These are phyloP conservation scores for Dunckerocampus dactyliophorus DNA, from an alignment of 2,113 vertebrate genomes.

Conservation along the genomic window DNA sequence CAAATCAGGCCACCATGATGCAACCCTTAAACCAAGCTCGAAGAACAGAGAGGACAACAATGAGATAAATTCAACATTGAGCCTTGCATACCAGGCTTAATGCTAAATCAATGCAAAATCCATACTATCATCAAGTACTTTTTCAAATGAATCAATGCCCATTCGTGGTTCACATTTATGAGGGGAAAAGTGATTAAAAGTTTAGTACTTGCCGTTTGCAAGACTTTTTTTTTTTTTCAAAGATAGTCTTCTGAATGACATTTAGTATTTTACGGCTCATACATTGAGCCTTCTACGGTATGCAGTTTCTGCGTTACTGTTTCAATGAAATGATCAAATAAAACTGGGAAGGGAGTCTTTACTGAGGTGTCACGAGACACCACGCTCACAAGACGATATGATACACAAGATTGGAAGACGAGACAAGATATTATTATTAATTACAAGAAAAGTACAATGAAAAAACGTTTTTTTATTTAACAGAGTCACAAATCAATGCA, in stretches of 20 bases:
- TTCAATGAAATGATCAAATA: too few relatives aligned
- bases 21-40: slow-evolving; percentile 28
- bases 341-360: too few relatives aligned
- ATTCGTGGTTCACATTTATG: slow-evolving; percentile 15
- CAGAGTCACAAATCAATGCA: too few relatives aligned
- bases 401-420: too few relatives aligned
- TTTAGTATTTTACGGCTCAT: background rate
- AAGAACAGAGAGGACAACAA: slow-evolving; percentile 12
- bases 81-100: slow-evolving; percentile 13
- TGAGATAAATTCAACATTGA: slow-evolving; percentile 22
- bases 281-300: too few relatives aligned
- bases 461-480: too few relatives aligned
- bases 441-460: too few relatives aligned
- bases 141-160: slow-evolving; percentile 29
- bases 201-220: background rate
- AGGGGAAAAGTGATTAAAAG: background rate
- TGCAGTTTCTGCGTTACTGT: too few relatives aligned
- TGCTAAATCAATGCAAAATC: slow-evolving; percentile 33
- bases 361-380: too few relatives aligned
- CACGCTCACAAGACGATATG: too few relatives aligned
- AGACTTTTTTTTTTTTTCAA: background rate
- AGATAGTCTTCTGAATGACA: background rate
- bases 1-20: slow-evolving; percentile 22
- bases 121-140: background rate
- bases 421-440: too few relatives aligned